Percentiles rank a stretch among this genome's conserved stretches.
These are phyloP conservation scores for Lasioglossum pauxillum DNA, from an alignment of 2,888 invertebrate genomes.

Conservation along the genomic window DNA sequence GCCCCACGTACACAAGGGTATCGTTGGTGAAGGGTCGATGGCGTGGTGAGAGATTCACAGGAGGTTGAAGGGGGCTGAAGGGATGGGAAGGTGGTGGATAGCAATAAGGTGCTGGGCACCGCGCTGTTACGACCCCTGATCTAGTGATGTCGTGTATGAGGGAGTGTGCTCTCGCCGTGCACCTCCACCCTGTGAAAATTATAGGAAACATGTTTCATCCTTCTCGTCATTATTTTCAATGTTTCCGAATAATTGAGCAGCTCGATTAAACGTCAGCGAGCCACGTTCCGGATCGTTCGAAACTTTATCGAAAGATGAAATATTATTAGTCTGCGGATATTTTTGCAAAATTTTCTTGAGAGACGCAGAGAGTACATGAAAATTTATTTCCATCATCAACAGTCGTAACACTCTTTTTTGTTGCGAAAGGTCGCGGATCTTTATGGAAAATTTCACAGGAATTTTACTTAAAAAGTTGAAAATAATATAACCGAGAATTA, in stretches of 20 bases:
- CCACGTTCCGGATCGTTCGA: neutral
- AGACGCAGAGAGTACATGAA: neutral
- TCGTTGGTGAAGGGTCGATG: conserved; percentile 59
- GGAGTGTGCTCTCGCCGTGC: conserved; percentile 29
- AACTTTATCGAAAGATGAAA: neutral
- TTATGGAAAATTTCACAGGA: neutral
- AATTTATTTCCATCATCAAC: neutral
- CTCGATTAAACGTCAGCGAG: neutral
- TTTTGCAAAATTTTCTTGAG: neutral
- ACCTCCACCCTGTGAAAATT: conserved; percentile 41
- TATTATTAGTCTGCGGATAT: neutral
- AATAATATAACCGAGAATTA: neutral
- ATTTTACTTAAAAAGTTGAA: neutral
- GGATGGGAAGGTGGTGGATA: conserved; percentile 72
- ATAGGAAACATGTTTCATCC: conserved; percentile 34
- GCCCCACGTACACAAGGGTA: conserved; percentile 43
- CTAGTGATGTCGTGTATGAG: conserved; percentile 70
- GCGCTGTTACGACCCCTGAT: conserved; percentile 83
- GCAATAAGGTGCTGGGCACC: conserved; percentile 82
- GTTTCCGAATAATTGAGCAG: conserved; percentile 2
- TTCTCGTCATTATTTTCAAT: neutral
- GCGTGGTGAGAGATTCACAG: conserved; percentile 48
- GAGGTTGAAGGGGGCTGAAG: conserved; percentile 39
- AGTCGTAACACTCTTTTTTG: too few relatives aligned
- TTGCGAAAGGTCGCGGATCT: too few relatives aligned